phyloP scores from a whole-genome alignment of 2,113 vertebrate genomes.

The Gasterosteus nipponicus region DNA sequence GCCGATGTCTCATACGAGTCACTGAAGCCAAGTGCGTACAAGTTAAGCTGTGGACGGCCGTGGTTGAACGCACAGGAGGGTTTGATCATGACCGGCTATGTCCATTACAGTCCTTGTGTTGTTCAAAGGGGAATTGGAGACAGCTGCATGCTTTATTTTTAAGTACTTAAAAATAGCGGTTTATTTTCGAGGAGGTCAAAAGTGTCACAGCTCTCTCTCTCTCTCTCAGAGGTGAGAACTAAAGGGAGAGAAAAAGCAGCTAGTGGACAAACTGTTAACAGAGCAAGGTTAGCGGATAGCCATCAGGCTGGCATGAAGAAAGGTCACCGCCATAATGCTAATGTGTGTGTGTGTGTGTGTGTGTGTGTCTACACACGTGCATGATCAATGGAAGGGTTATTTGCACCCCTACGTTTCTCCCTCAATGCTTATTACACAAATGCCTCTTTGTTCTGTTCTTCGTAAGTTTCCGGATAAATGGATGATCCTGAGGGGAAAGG shows the following conservation, averaged over 20 bases:
- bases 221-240: not conserved
- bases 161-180: conserved; percentile 42
- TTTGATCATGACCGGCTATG: conserved; percentile 1
- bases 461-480: conserved; percentile 16
- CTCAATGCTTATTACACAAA: not conserved
- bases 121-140: conserved; percentile 25
- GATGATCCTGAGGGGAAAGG: not conserved
- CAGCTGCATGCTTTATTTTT: conserved; percentile 43
- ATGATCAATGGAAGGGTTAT: not conserved
- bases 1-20: not conserved
- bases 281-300: conserved; percentile 65
- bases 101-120: conserved; percentile 20
- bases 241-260: conserved; percentile 28
- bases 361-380: not conserved
- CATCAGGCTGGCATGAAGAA: conserved; percentile 59
- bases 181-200: conserved; percentile 42
- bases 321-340: conserved; percentile 58
- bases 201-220: conserved; percentile 18
- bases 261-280: conserved; percentile 59
- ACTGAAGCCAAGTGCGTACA: not conserved
- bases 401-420: conserved; percentile 5
- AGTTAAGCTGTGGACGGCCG: not conserved
- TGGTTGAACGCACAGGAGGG: conserved; percentile 7
- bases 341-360: conserved; percentile 3
- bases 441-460: conserved; percentile 11